These are phyloP conservation scores for Lontra canadensis DNA, from an alignment of 2,113 vertebrate species.

Conservation along the genomic window DNA sequence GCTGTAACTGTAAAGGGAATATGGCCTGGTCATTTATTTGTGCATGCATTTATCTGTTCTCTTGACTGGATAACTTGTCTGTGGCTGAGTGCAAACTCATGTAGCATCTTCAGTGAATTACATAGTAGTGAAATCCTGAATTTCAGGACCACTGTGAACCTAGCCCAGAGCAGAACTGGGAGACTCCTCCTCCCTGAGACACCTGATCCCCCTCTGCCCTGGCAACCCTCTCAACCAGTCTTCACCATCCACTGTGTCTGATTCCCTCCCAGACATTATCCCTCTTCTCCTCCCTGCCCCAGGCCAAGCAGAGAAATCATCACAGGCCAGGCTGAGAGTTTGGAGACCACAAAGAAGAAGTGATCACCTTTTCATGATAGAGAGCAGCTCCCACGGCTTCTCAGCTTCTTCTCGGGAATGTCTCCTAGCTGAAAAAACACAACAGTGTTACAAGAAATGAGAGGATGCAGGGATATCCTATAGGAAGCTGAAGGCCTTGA, in stretches of 20 bases:
- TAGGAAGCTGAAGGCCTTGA: background rate
- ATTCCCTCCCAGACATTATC: background rate
- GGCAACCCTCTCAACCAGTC: background rate
- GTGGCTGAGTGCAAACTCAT: background rate
- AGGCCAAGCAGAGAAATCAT: background rate
- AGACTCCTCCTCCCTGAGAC: background rate
- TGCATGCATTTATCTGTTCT: background rate
- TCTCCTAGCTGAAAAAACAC: slow-evolving; percentile 60
- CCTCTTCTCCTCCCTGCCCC: background rate
- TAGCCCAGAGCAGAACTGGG: background rate
- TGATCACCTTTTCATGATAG: slow-evolving; percentile 72
- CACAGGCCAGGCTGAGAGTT: background rate
- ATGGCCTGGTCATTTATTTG: background rate
- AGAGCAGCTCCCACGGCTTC: slow-evolving; percentile 59
- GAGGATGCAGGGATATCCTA: background rate
- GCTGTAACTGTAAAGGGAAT: background rate
- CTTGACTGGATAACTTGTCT: background rate
- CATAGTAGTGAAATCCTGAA: background rate
- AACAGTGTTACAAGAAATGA: background rate
- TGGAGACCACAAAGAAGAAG: background rate
- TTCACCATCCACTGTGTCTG: background rate
- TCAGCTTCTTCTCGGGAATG: slow-evolving; percentile 45
- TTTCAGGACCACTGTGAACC: background rate
- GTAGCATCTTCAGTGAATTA: background rate
- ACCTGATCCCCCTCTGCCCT: background rate